These are phyloP conservation scores for Leuciscus waleckii DNA, from an alignment of 2,797 vertebrate genomes.

Conservation along the genomic window DNA sequence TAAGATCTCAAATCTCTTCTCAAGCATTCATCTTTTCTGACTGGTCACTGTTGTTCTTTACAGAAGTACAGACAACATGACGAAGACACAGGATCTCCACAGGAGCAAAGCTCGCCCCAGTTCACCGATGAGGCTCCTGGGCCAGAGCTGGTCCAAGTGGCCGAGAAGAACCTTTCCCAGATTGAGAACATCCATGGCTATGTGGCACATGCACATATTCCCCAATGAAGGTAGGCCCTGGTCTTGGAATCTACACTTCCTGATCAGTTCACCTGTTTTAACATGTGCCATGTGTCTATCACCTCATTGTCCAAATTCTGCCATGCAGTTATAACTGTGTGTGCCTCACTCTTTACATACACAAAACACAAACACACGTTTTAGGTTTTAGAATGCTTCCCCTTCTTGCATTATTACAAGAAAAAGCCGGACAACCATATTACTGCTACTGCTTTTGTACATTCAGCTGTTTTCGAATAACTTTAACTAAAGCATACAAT, in stretches of 20 bases:
- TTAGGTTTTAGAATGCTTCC: background rate
- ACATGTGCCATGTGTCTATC: background rate
- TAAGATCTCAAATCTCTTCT: background rate
- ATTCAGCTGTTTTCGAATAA: background rate
- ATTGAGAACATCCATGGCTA: conserved; percentile 94
- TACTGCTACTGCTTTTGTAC: conserved; percentile 18
- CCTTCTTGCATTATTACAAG: background rate
- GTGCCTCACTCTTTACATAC: conserved; percentile 11
- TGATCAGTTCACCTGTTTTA: conserved; percentile 1
- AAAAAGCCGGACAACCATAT: background rate
- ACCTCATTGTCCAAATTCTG: conserved; percentile 27
- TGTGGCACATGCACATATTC: conserved; percentile 95
- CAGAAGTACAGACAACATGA: conserved; percentile 95
- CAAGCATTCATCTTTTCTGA: background rate
- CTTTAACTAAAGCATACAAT: background rate
- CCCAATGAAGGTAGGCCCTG: conserved; percentile 89
- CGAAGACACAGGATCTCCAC: conserved; percentile 84
- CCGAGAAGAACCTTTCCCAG: conserved; percentile 92
- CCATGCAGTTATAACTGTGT: background rate
- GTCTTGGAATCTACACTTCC: background rate
- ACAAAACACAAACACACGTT: conserved; percentile 33
- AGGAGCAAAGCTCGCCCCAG: conserved; percentile 88
- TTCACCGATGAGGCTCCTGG: conserved; percentile 82
- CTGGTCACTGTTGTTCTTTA: conserved; percentile 18
- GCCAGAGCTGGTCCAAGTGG: conserved; percentile 92